A percentile compares a stretch with the other conserved stretches of the same genome.
These are phyloP conservation scores for Heliconius eleuchia DNA, from an alignment of 1,140 invertebrate genomes.

Conservation along the genomic window DNA sequence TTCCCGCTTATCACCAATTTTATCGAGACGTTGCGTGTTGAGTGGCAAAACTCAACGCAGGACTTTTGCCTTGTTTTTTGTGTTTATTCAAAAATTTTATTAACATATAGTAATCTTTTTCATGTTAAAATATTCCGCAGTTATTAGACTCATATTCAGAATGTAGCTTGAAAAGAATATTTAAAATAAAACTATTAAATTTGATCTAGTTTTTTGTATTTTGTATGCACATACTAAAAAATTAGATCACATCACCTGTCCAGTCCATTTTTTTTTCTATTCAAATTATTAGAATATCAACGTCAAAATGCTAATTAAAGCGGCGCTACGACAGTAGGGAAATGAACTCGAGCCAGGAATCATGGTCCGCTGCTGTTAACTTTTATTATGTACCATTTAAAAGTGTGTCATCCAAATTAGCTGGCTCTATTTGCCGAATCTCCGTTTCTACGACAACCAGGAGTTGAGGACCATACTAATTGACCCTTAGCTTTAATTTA, in stretches of 20 bases:
- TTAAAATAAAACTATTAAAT: no score
- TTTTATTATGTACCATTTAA: slow-evolving; percentile 70
- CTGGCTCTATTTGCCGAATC: slow-evolving; percentile 54
- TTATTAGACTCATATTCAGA: no score
- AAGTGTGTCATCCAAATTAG: slow-evolving; percentile 73
- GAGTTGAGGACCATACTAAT: slow-evolving; percentile 32
- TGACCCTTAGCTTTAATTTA: slow-evolving; percentile 40
- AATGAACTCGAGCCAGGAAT: slow-evolving; percentile 64
- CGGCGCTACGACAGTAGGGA: slow-evolving; percentile 50
- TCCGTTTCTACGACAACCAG: slow-evolving; percentile 24
- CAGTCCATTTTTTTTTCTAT: slow-evolving; percentile 31
- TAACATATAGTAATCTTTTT: no score
- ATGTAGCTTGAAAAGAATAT: no score
- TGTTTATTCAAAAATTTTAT: no score
- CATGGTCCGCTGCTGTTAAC: slow-evolving; percentile 69
- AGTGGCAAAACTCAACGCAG: no score
- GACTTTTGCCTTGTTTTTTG: no score
- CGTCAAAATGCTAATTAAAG: slow-evolving; percentile 75
- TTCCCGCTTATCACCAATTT: no score
- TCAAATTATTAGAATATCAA: slow-evolving; percentile 66
- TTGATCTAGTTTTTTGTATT: no score
- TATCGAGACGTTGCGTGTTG: no score
- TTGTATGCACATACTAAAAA: no score
- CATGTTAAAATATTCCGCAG: no score
- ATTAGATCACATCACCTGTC: slow-evolving; percentile 16